A percentile compares a stretch with the other conserved stretches of the same genome.
Conservation (phyloP, 2,113 vertebrate species). For the Phylloscopus trochiloides region DNA sequence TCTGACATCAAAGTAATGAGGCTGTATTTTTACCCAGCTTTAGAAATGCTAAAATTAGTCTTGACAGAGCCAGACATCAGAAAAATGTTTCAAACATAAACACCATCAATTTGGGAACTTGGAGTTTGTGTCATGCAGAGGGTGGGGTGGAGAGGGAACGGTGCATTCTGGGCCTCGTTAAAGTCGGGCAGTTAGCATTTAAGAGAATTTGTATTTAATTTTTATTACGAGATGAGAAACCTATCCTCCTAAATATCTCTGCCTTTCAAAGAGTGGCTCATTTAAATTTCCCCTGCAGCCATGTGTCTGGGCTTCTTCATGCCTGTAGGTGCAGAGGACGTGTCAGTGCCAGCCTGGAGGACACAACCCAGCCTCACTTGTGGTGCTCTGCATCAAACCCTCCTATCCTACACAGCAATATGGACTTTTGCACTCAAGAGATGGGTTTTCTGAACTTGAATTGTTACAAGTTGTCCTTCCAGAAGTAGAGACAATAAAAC, state of each 20-base stretch:
- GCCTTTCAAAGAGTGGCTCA: background rate
- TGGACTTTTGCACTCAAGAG: background rate
- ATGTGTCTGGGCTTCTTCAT: background rate
- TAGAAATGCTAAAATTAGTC: conserved; percentile 81
- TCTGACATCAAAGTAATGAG: conserved; percentile 83
- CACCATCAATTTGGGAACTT: conserved; percentile 66
- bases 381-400: background rate
- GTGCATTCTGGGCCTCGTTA: conserved; percentile 33
- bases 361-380: background rate
- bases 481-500: background rate
- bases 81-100: conserved; percentile 76
- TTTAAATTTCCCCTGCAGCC: background rate
- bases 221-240: conserved; percentile 36
- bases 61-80: conserved; percentile 79
- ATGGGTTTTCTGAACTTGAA: background rate
- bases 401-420: background rate
- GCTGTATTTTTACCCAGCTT: conserved; percentile 83
- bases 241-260: conserved; percentile 6
- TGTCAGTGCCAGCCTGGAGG: background rate
- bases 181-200: conserved; percentile 26
- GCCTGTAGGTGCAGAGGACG: fast-evolving
- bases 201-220: conserved; percentile 38
- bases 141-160: background rate
- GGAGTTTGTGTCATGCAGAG: conserved; percentile 26
- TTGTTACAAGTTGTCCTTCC: background rate